Base-by-base conservation (phyloP, 2,797 vertebrate species). In the Chelidonichthys spinosus region DNA sequence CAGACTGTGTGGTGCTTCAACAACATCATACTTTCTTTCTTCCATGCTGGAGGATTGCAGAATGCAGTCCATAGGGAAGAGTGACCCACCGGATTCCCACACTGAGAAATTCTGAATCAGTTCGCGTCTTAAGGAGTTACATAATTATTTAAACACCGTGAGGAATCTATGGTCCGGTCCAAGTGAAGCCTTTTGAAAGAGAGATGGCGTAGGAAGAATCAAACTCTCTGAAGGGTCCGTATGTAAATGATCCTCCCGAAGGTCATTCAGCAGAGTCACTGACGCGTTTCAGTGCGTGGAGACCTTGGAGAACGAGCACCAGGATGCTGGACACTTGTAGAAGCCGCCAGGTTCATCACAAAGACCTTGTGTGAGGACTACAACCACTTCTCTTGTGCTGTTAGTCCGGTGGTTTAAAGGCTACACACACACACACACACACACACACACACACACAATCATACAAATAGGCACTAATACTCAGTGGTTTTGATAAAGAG, bases 401-500 rank as follows among this genome's bases (percentile, higher is more conserved):
- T 47, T 42, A 70, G 33, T 76, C 15, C 67, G 54, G 10, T 69
- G n/a, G 75, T 78, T 76, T 72, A 63, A 84, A 64, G 60, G 71
- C 46, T 71, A 43, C 47, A 63, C 63, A 60, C 59, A 49, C 69
- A 72, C 63, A 78, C 47, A 62, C 62, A 68, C 58, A 15, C 44
- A 50, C 11, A 14, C 69, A 72, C 63, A 78, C 47, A 62, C 62
- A 68, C 58, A 15, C 44, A 50, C 11, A 14, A 70, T 68, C 50
- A 69, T 63, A 69, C 68, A 86, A 79, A 85, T 35, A 11, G 40
- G 42, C 63, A 62, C 52, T 76, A 64, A 78, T 78, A 70, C 69
- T 75, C 72, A 39, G 70, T 42, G 37, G 69, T 81, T 83, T 82
- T 86, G 50, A 76, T 77, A 72, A 80, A 83, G 82, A 55, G 72